Evolutionary conservation across 2,113 vertebrate species (phyloP).

Genomic region (Arizona elegans): DNA sequence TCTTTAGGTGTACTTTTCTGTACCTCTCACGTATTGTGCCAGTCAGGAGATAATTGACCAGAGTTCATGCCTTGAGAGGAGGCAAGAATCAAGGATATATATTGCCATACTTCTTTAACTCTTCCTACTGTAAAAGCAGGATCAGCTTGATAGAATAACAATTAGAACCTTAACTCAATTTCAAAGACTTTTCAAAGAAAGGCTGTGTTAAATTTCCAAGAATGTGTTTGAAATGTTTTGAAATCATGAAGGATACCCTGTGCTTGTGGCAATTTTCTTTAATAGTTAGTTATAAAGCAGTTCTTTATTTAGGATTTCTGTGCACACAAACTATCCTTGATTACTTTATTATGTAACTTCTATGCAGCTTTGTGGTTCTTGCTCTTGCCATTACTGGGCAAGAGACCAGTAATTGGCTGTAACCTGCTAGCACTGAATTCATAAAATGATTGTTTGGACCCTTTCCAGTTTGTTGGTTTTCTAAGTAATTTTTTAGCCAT

Average conservation of each 20-base stretch:
- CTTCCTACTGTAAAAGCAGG: neutral
- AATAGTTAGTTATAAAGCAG: neutral
- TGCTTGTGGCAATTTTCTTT: neutral
- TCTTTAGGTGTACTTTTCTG: neutral
- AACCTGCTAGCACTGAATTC: neutral
- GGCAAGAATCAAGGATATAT: neutral
- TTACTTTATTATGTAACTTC: neutral
- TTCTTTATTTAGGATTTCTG: neutral
- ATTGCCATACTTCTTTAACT: neutral
- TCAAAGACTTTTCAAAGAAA: neutral
- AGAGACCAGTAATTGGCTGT: neutral
- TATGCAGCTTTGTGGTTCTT: neutral
- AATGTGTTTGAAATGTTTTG: neutral
- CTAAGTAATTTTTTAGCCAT: neutral
- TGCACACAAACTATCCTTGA: neutral
- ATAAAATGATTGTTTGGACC: neutral
- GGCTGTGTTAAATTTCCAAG: neutral
- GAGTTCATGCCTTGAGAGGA: neutral
- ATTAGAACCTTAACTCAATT: neutral
- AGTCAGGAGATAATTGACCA: neutral
- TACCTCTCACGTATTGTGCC: neutral
- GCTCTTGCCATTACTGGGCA: neutral
- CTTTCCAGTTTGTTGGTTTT: neutral
- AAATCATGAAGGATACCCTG: neutral
- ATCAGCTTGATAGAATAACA: neutral